Evolutionary conservation across 1,140 invertebrate genomes (phyloP).

Genomic region (Triops longicaudatus): DNA sequence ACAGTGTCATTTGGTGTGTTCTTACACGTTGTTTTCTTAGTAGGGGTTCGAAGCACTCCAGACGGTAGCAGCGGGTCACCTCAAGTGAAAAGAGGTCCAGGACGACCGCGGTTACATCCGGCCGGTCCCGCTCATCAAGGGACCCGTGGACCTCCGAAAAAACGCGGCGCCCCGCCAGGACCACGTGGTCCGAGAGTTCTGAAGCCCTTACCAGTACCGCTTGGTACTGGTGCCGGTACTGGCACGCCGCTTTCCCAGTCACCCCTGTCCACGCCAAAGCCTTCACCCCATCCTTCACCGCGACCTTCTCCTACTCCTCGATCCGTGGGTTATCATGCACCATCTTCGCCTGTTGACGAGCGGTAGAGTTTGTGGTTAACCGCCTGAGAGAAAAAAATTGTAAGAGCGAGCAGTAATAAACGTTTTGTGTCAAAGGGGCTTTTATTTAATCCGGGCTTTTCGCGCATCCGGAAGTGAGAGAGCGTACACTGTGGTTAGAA

Average conservation of each 20-base stretch:
- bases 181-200: constrained; percentile 22
- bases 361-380: neutral
- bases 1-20: neutral
- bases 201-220: constrained; percentile 26
- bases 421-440: neutral
- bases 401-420: neutral
- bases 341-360: neutral
- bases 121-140: constrained; percentile 53
- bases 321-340: neutral
- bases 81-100: constrained; percentile 54
- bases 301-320: neutral
- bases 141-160: constrained; percentile 37
- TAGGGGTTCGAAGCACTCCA: neutral
- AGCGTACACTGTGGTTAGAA: neutral
- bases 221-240: constrained; percentile 6
- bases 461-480: neutral
- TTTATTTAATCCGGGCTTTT: neutral
- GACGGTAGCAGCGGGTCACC: constrained; percentile 21
- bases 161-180: neutral
- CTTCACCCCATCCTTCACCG: neutral
- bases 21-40: constrained; percentile 8
- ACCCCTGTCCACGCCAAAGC: neutral
- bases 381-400: neutral
- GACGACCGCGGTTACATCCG: constrained; percentile 59
- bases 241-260: neutral